A percentile compares a stretch with the other conserved stretches of the same genome.
Evolutionary conservation across 2,888 invertebrate genomes (phyloP).

Genomic region (Agonopterix subpropinquella): DNA sequence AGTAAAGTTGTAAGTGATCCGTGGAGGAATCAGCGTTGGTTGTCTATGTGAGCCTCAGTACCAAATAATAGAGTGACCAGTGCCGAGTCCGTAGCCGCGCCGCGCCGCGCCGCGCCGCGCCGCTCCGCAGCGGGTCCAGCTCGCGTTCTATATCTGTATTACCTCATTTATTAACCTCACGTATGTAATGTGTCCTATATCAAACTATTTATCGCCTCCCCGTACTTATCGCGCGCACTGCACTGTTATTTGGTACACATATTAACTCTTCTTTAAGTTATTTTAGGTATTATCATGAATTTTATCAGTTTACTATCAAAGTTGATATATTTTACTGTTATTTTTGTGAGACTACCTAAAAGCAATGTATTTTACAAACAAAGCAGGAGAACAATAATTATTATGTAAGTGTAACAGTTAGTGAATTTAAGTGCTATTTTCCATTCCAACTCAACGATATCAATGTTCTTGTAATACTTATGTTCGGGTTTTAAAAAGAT

Average conservation of each 20-base stretch:
- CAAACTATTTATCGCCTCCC: conserved; percentile 49
- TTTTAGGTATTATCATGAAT: conserved; percentile 59
- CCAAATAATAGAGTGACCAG: conserved; percentile 64
- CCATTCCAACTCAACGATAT: conserved; percentile 75
- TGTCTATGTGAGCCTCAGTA: conserved; percentile 37
- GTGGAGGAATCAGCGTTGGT: conserved; percentile 24
- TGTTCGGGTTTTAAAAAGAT: conserved; percentile 73
- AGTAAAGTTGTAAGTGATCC: conserved; percentile 30
- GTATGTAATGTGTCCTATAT: conserved; percentile 26
- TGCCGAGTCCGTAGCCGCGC: background rate
- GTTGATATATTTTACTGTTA: conserved; percentile 70
- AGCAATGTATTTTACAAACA: conserved; percentile 74
- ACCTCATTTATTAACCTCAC: conserved; percentile 69
- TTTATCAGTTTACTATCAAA: conserved; percentile 59
- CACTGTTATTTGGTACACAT: conserved; percentile 72
- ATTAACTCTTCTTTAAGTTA: conserved; percentile 58
- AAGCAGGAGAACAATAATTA: conserved; percentile 76
- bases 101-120: background rate
- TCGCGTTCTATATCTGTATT: conserved; percentile 41
- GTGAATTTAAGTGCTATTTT: conserved; percentile 76
- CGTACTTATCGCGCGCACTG: conserved; percentile 66
- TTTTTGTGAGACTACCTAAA: conserved; percentile 71
- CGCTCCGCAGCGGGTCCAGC: conserved; percentile 7
- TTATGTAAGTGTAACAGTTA: conserved; percentile 75
- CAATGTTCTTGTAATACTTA: conserved; percentile 73